These are phyloP conservation scores for Pseudomyrmex concolor DNA, from an alignment of 1,140 invertebrate genomes.

Conservation along the genomic window DNA sequence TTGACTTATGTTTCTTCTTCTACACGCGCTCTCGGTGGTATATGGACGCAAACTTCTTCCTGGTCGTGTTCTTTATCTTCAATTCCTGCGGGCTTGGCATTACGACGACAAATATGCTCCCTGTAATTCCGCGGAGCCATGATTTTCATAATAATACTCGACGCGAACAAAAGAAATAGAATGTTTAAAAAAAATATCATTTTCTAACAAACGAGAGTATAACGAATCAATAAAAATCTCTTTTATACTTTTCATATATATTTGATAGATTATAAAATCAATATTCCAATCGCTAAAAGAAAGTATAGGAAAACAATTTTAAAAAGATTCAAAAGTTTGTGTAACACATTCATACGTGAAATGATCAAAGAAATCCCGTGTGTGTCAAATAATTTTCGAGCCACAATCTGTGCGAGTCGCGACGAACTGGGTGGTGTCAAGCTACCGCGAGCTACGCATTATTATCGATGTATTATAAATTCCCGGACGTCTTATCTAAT, in stretches of 20 bases:
- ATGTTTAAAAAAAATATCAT: background rate
- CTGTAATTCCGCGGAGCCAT: conserved; percentile 22
- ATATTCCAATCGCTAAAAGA: too few relatives aligned
- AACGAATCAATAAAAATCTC: too few relatives aligned
- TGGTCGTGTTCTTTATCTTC: conserved; percentile 14
- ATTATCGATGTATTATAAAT: conserved; percentile 13
- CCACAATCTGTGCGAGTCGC: too few relatives aligned
- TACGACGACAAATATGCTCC: conserved; percentile 20
- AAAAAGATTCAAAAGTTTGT: too few relatives aligned
- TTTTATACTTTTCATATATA: too few relatives aligned
- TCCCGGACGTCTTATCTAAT: conserved; percentile 19
- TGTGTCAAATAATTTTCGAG: too few relatives aligned
- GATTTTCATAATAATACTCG: conserved; percentile 26
- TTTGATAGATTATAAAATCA: too few relatives aligned
- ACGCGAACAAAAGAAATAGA: background rate
- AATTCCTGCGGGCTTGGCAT: conserved; percentile 48
- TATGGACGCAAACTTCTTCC: conserved; percentile 25
- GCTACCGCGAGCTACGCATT: conserved; percentile 5
- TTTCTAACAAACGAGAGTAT: too few relatives aligned
- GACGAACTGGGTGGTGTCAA: background rate
- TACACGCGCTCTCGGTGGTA: conserved; percentile 6
- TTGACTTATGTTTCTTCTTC: conserved; percentile 40
- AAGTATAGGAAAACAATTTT: too few relatives aligned
- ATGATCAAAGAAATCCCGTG: too few relatives aligned
- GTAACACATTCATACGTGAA: too few relatives aligned